phyloP scores from a whole-genome alignment of 2,888 invertebrate species.

The Drosophila paranaensis region DNA sequence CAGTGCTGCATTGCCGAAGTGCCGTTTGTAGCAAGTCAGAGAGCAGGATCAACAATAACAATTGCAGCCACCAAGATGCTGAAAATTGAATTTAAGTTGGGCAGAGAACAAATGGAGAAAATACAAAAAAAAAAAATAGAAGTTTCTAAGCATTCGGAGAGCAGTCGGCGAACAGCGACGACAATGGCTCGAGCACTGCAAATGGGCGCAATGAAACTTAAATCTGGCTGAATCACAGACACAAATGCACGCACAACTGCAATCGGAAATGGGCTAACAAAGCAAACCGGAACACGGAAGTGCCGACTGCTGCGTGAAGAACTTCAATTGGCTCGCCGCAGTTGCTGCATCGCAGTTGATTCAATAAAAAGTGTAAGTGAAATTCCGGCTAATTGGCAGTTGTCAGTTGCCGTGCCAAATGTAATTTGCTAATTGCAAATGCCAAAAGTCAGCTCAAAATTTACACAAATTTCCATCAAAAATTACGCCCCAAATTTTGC shows the following conservation, averaged over 20 bases:
- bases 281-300: constrained; percentile 70
- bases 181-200: constrained; percentile 42
- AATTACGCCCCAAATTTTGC: constrained; percentile 32
- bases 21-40: constrained; percentile 7
- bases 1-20: neutral
- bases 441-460: constrained; percentile 46
- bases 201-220: constrained; percentile 71
- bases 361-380: constrained; percentile 32
- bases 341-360: constrained; percentile 6
- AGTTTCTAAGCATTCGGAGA: constrained; percentile 74
- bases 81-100: constrained; percentile 56
- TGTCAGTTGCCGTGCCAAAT: constrained; percentile 9
- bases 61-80: constrained; percentile 37
- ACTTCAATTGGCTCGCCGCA: constrained; percentile 28
- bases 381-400: constrained; percentile 34
- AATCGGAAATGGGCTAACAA: constrained; percentile 63
- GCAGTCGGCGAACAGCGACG: constrained; percentile 50
- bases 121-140: constrained; percentile 44
- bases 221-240: constrained; percentile 43
- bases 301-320: constrained; percentile 55
- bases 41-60: constrained; percentile 25
- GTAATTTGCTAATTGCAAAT: constrained; percentile 47
- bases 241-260: constrained; percentile 36
- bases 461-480: constrained; percentile 30
- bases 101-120: constrained; percentile 57